Base-by-base conservation (phyloP, 2,113 vertebrate genomes). In the Gallinago undulata region DNA sequence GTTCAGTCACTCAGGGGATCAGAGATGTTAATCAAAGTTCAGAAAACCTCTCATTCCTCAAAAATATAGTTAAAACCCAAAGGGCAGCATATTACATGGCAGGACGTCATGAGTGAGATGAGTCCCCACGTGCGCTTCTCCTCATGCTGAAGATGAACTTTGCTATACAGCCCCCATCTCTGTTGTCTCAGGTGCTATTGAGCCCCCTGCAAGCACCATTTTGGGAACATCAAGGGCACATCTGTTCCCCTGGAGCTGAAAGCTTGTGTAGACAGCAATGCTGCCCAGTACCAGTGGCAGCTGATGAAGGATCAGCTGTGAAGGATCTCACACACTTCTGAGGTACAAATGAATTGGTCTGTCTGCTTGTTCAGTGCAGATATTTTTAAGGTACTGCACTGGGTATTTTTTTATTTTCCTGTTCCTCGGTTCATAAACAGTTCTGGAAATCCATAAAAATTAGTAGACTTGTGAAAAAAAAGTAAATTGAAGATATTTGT, bases 361-460 rank as follows among this genome's bases (percentile, higher is more conserved):
- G 11, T 4, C 33, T 86, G 16, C 50, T 78, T 72, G 35, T 59
- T 74, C 39, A 33, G n/a, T 50, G 39, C 56, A 63, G 47, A 14
- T 48, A 53, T 68, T 68, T 77, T 41, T 60, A 23, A 70, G 23
- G 16, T 69, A 25, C 43, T 3, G 1, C 78, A 47, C 30, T 60
- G 31, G 28, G 8, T 15, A 33, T 17, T 57, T 23, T n/a, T 9
- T 18, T 56, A 4, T 33, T 55, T n/a, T 53, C 39, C 31, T 77
- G 53, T 33, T 87, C 30, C 67, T 91, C 57, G 63, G 78, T 39
- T 86, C 72, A 75, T 83, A 77, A 93, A 83, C 53, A 47, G 57
- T 55, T 91, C 82, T 88, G 35, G 66, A 91, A 88, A 87, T n/a
- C 31, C 7, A 13, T 89, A 83, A 94, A 89, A 96, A 94, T 95